A percentile compares a stretch with the other conserved stretches of the same genome.
These are phyloP conservation scores for Oryzias dopingdopingensis DNA, from an alignment of 2,797 vertebrate species.

Conservation along the genomic window DNA sequence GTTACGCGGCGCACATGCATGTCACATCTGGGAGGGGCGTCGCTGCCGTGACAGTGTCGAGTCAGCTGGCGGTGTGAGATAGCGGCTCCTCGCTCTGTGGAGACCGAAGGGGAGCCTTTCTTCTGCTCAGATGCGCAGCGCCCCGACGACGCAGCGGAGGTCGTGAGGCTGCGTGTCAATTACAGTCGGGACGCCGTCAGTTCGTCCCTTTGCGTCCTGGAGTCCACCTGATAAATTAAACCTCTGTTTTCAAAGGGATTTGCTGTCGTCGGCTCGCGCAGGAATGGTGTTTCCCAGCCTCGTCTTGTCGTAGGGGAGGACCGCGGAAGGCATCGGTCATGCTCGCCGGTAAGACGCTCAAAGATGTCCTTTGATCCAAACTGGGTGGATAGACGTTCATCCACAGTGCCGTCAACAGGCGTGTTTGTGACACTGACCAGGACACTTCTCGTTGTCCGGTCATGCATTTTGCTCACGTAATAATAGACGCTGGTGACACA, in stretches of 20 bases:
- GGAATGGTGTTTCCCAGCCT: constrained; percentile 38
- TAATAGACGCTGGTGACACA: constrained; percentile 35
- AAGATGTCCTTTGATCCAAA: constrained; percentile 50
- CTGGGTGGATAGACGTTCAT: constrained; percentile 30
- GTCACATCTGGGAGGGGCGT: constrained; percentile 54
- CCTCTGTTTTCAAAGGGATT: constrained; percentile 1
- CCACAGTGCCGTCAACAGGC: constrained; percentile 8
- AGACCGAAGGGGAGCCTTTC: constrained; percentile 23
- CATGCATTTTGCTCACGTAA: constrained; percentile 4
- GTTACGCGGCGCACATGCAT: constrained; percentile 27
- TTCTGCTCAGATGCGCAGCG: constrained; percentile 61
- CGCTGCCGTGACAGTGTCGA: constrained; percentile 35
- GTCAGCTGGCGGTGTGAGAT: constrained; percentile 24
- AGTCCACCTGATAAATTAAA: neutral
- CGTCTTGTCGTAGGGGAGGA: constrained; percentile 54
- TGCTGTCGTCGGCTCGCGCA: neutral
- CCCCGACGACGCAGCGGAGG: constrained; percentile 57
- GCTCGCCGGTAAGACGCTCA: constrained; percentile 65
- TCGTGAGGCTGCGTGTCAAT: constrained; percentile 65
- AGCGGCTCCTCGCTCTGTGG: constrained; percentile 38
- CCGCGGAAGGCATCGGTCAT: constrained; percentile 67
- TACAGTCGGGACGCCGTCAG: constrained; percentile 51
- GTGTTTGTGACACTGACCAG: neutral
- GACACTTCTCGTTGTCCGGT: too few species aligned
- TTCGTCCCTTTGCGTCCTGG: neutral